These are phyloP conservation scores for Mustela lutreola DNA, from an alignment of 2,113 vertebrate species.

Conservation along the genomic window DNA sequence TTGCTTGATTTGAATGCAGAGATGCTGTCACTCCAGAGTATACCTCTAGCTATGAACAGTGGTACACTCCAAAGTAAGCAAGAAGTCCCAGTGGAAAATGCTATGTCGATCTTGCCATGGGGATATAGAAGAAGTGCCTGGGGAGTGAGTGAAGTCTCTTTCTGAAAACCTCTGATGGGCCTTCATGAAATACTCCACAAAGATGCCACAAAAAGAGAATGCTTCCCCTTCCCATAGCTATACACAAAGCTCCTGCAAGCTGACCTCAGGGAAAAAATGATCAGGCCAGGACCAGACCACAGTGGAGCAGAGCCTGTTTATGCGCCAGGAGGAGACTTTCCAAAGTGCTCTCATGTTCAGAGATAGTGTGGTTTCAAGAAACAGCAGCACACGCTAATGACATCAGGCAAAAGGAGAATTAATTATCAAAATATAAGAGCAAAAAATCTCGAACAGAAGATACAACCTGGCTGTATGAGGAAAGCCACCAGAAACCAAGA, in stretches of 20 bases:
- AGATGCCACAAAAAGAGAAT: not conserved
- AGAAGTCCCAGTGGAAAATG: not conserved
- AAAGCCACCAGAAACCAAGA: not conserved
- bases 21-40: not conserved
- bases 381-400: not conserved
- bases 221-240: not conserved
- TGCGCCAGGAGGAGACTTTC: not conserved
- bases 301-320: not conserved
- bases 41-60: not conserved
- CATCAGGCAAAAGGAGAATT: not conserved
- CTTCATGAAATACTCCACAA: not conserved
- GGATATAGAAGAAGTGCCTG: not conserved
- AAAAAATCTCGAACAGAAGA: not conserved
- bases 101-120: fast-evolving
- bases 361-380: not conserved
- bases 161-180: not conserved
- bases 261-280: not conserved
- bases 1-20: not conserved
- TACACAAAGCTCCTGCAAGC: not conserved
- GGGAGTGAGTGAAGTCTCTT: not conserved
- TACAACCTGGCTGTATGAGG: not conserved
- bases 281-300: not conserved
- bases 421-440: not conserved
- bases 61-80: not conserved
- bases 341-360: not conserved